Conservation (phyloP, 2,888 invertebrate species). For the Troides aeacus region DNA sequence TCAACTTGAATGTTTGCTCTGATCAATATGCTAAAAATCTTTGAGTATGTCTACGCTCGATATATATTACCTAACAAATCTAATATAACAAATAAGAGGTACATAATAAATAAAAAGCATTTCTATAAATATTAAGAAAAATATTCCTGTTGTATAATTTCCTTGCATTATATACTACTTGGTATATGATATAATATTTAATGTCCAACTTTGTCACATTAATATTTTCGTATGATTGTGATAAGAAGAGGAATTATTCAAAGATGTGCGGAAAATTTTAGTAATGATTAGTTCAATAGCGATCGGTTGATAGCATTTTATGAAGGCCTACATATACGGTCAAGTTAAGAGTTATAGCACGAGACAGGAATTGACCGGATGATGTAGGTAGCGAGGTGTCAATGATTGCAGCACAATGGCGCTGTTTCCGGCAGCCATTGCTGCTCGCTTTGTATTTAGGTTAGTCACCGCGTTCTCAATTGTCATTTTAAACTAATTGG, state of each 20-base stretch:
- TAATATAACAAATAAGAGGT: neutral
- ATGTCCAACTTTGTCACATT: too few relatives aligned
- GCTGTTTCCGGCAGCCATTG: slow-evolving; percentile 67
- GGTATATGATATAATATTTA: too few relatives aligned
- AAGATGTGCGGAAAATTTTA: slow-evolving; percentile 6
- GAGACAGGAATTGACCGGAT: slow-evolving; percentile 71
- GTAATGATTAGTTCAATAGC: neutral
- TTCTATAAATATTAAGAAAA: neutral
- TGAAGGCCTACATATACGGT: slow-evolving; percentile 24
- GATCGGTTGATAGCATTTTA: slow-evolving; percentile 15
- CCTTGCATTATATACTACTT: neutral
- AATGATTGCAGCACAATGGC: slow-evolving; percentile 78
- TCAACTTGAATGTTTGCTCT: slow-evolving; percentile 62
- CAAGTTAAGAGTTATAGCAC: slow-evolving; percentile 42
- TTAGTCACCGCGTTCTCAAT: slow-evolving; percentile 76
- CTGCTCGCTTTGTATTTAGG: slow-evolving; percentile 75
- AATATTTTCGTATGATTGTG: neutral
- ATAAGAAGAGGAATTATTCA: neutral
- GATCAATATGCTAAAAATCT: slow-evolving; percentile 59
- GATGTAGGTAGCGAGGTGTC: slow-evolving; percentile 72
- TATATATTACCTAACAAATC: neutral
- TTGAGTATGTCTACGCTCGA: slow-evolving; percentile 36
- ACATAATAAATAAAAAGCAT: neutral
- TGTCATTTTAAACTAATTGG: slow-evolving; percentile 74
- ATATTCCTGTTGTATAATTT: neutral